Evolutionary conservation across 2,113 vertebrate genomes (phyloP), one percentile per base, ranked within the genome.

Genomic region (Nycticebus coucang): DNA sequence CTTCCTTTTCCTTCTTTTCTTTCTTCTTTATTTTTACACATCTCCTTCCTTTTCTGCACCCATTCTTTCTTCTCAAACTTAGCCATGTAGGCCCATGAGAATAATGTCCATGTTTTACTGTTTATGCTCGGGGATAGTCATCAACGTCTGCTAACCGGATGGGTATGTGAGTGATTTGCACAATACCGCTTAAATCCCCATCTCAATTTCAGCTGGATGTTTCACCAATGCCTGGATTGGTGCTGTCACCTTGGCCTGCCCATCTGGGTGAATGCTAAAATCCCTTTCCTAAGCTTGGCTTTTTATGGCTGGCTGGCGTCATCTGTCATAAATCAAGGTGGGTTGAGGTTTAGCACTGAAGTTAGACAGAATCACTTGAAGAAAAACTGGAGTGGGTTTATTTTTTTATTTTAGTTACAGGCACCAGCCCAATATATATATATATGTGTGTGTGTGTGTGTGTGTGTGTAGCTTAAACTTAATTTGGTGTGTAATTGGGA

Each of bases 301-400:
- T 78, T 98, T 98, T 98, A 97, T 96, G 95, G 93, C 94, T 95
- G 97, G 97, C 97, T 97, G 98, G 97, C 97, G 97, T 98, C 97
- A 96, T 90, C 78, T 87, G 87, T 85, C 97, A 14, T 96, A 97
- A 96, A 98, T 98, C 97, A 98, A 69, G 95, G 97, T 95, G 95
- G 89, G 94, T 96, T 97, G 96, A 96, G 94, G 87, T 95, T 97
- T 97, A 97, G 92, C 94, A 45, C 87, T 93, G 93, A 95, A 62
- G 79, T 87, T 92, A 93, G 77, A 80, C 90, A 69, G 93, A 59
- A 21, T 97, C 75, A 24, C 69, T 62, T 86, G n/a, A 62, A 78
- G 93, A 59, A 93, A 95, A 92, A 62, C 66, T 28, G n/a, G 92
- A 79, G 50, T 12, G 4, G 71, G 64, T 62, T 93, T 91, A 57